Conservation (phyloP, 1,140 invertebrate species). For the Lordiphosa stackelbergi region DNA sequence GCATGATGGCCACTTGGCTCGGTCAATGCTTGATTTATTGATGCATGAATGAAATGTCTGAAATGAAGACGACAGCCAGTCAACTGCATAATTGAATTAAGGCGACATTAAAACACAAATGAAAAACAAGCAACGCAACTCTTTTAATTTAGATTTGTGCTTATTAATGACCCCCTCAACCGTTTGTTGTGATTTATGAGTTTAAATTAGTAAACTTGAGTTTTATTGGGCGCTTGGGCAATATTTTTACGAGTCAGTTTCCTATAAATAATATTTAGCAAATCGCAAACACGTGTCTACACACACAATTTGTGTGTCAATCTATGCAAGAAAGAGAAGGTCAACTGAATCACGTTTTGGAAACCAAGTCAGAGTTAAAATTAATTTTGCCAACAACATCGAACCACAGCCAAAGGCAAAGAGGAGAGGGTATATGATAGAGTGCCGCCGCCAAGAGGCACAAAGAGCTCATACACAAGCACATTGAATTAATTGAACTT, state of each 20-base stretch:
- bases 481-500: constrained; percentile 19
- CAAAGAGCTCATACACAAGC: constrained; percentile 19
- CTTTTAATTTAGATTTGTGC: constrained; percentile 47
- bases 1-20: constrained; percentile 13
- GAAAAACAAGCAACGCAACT: constrained; percentile 28
- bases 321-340: constrained; percentile 52
- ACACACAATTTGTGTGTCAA: constrained; percentile 23
- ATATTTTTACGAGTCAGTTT: constrained; percentile 3
- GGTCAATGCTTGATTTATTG: constrained; percentile 67
- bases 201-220: constrained; percentile 38
- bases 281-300: constrained; percentile 35
- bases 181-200: constrained; percentile 47
- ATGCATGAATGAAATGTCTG: constrained; percentile 51
- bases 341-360: constrained; percentile 39
- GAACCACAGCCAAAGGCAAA: constrained; percentile 33
- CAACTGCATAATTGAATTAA: constrained; percentile 58
- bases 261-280: constrained; percentile 25
- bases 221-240: constrained; percentile 14
- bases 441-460: constrained; percentile 3
- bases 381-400: constrained; percentile 50
- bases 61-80: constrained; percentile 21
- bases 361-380: constrained; percentile 49
- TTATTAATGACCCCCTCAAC: constrained; percentile 34
- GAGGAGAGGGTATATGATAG: constrained; percentile 7
- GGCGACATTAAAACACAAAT: constrained; percentile 36